phyloP scores from a whole-genome alignment of 2,888 invertebrate genomes.

The Chloroclystis v-ata region DNA sequence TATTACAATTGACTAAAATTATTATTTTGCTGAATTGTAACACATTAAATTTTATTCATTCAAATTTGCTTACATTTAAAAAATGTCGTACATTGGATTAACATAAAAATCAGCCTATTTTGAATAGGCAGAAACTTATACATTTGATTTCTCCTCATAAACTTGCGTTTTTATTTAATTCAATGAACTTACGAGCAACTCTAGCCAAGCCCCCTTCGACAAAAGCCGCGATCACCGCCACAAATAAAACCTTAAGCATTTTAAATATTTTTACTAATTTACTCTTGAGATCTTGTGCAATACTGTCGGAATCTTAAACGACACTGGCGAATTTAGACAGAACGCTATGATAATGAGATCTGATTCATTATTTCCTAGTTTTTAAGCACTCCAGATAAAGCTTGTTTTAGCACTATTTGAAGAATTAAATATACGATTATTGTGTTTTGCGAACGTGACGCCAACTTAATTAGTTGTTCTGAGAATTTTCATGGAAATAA shows the following conservation, averaged over 20 bases:
- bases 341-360: constrained; percentile 11
- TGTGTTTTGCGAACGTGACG: not conserved
- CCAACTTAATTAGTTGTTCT: too few relatives aligned
- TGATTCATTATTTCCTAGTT: constrained; percentile 9
- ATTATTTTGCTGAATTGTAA: too few relatives aligned
- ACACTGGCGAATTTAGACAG: constrained; percentile 32
- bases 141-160: too few relatives aligned
- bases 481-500: too few relatives aligned
- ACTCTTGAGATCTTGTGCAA: constrained; percentile 17
- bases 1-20: too few relatives aligned
- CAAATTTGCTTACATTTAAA: too few relatives aligned
- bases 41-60: too few relatives aligned
- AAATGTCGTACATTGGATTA: too few relatives aligned
- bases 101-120: too few relatives aligned
- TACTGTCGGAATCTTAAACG: constrained; percentile 27
- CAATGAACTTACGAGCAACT: constrained; percentile 36
- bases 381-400: not conserved
- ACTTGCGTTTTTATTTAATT: too few relatives aligned
- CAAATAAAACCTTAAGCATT: constrained; percentile 30
- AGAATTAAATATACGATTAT: not conserved
- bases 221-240: constrained; percentile 20
- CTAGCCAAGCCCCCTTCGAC: constrained; percentile 28
- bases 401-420: too few relatives aligned
- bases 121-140: too few relatives aligned
- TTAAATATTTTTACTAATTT: constrained; percentile 8